Base-by-base conservation (phyloP, 2,797 vertebrate species). In the Peromyscus nudipes region DNA sequence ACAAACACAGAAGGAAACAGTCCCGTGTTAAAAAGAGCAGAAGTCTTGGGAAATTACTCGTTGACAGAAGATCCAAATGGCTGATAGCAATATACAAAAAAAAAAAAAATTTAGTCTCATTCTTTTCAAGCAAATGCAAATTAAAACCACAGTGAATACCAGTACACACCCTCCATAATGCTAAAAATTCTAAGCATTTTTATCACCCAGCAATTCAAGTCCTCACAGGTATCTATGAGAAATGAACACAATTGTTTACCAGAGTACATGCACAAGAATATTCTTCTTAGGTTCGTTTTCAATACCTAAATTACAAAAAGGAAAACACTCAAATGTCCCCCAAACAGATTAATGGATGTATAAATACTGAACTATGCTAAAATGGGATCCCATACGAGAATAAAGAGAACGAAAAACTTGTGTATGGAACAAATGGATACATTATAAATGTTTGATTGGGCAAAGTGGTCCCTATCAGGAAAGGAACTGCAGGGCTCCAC, bases 81-180 rank as follows among this genome's bases (percentile, higher is more conserved):
- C 21, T 86, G 65, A 89, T 37, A 96, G 92, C 21, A 29, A 64
- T 77, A 31, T 55, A 34, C 31, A 80, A 86, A 94, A 73, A 95
- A 64, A 21, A 94, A 64, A 46, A 46, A 76, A 9, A 89, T 60
- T 87, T n/a, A 84, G 52, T 49, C 49, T 75, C 19, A 84, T 49
- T 92, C 34, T 91, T 85, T 71, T 83, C 40, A 91, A 87, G 40
- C 25, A 94, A 92, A 89, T 81, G 21, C 46, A 85, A 92, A 80
- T 71, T 80, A 94, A 96, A 97, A 92, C 19, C 29, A 89, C n/a
- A 67, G 5, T 81, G 71, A 84, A 96, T 92, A 80, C 40, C 55
- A 97, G 82, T 57, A 79, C 10, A 62, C 10, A 81, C 49, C 37
- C 55, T 87, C 2, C 4, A 88, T 73, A 46, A 90, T 46, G 29